Percentiles rank a stretch among this genome's conserved stretches.
Evolutionary conservation across 2,888 invertebrate genomes (phyloP).

Genomic region (Heliconius cydno): DNA sequence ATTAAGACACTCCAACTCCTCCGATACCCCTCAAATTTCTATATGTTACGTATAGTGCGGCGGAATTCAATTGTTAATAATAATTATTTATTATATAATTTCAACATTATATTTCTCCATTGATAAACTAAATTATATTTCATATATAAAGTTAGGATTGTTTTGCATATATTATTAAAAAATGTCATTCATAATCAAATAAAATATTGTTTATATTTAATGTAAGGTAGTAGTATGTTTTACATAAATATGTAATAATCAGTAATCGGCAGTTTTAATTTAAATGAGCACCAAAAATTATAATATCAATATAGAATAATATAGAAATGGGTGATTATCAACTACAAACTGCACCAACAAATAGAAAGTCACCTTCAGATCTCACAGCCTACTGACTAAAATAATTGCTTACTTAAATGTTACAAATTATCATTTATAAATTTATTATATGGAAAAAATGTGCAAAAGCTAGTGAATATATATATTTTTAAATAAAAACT

Average conservation of each 20-base stretch:
- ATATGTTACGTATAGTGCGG: too few relatives aligned
- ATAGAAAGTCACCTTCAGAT: not conserved
- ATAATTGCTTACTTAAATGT: not conserved
- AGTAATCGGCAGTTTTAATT: not conserved
- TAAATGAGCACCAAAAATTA: not conserved
- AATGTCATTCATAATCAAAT: not conserved
- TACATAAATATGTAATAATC: not conserved
- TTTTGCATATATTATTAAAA: not conserved
- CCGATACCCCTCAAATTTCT: too few relatives aligned
- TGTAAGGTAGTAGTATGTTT: not conserved
- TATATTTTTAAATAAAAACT: not conserved
- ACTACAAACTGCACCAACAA: slow-evolving; percentile 3
- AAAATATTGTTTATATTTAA: not conserved
- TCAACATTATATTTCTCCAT: too few relatives aligned
- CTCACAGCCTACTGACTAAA: slow-evolving; percentile 23
- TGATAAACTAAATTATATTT: too few relatives aligned
- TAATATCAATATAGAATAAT: not conserved
- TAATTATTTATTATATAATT: too few relatives aligned
- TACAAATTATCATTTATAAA: not conserved
- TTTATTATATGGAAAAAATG: not conserved
- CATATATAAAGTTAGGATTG: too few relatives aligned
- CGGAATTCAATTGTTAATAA: too few relatives aligned
- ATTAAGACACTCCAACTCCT: too few relatives aligned
- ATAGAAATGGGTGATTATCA: not conserved
- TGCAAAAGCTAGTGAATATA: not conserved